A percentile compares a stretch with the other conserved stretches of the same genome.
phyloP scores from a whole-genome alignment of 2,113 vertebrate genomes.

The Panthera leo region DNA sequence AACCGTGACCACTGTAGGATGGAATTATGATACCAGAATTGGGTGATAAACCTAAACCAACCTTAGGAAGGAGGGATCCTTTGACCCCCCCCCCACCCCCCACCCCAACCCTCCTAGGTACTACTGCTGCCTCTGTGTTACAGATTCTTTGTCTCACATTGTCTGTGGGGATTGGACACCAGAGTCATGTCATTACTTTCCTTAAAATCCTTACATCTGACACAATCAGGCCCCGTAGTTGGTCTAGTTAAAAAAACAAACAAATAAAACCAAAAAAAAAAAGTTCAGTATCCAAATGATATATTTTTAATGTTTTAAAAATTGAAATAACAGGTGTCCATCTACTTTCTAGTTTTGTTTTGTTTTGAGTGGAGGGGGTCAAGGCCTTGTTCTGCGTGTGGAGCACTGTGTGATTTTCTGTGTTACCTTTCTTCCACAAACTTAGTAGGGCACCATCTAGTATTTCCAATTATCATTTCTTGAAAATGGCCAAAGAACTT shows the following conservation, averaged over 20 bases:
- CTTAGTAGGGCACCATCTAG: not conserved
- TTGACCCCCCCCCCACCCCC: not conserved
- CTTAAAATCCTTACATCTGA: not conserved
- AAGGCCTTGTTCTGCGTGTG: not conserved
- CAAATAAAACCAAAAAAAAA: not conserved
- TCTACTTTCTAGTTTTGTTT: not conserved
- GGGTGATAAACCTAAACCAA: not conserved
- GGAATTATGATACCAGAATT: not conserved
- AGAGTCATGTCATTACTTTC: not conserved
- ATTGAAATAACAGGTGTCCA: not conserved
- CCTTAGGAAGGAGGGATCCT: not conserved
- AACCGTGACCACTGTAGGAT: not conserved
- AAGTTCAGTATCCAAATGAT: not conserved
- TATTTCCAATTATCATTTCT: not conserved
- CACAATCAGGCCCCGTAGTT: not conserved
- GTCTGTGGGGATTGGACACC: not conserved
- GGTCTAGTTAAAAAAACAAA: not conserved
- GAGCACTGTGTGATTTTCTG: not conserved
- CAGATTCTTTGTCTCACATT: not conserved
- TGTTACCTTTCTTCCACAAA: not conserved
- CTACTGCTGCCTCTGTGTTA: not conserved
- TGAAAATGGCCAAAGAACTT: not conserved
- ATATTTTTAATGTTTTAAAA: not conserved
- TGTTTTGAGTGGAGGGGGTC: not conserved
- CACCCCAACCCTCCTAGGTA: no score